phyloP scores from a whole-genome alignment of 2,888 invertebrate genomes.

The Pemphredon lugubris region DNA sequence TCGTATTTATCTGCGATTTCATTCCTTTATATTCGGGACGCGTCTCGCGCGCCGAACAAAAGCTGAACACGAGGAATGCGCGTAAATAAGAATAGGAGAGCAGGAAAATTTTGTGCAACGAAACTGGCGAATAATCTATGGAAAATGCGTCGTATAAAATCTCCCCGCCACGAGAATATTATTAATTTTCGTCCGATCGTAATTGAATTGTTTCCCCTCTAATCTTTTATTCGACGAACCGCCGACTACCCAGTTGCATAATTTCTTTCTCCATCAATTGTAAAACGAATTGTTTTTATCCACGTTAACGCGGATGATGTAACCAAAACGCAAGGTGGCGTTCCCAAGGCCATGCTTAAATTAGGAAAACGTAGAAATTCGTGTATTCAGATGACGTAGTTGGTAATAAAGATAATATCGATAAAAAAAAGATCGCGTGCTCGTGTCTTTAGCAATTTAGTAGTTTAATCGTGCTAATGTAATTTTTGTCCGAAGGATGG shows the following conservation, averaged over 20 bases:
- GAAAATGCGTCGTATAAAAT: neutral
- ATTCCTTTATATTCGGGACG: constrained; percentile 22
- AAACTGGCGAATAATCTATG: neutral
- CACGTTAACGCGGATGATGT: too few relatives aligned
- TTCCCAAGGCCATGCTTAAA: neutral
- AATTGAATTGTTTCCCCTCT: too few relatives aligned
- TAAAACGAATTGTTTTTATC: too few relatives aligned
- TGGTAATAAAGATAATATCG: constrained; percentile 11
- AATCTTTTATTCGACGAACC: neutral
- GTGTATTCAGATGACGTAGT: neutral
- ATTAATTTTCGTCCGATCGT: neutral
- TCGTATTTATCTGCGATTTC: constrained; percentile 1
- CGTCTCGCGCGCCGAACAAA: constrained; percentile 6
- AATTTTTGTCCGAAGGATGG: neutral
- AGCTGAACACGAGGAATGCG: neutral
- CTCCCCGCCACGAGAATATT: neutral
- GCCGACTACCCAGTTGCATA: neutral
- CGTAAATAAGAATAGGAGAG: neutral
- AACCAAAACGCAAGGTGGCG: neutral
- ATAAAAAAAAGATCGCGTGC: neutral
- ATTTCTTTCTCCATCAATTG: too few relatives aligned
- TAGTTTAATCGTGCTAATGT: too few relatives aligned
- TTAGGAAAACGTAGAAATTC: neutral
- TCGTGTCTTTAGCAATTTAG: neutral
- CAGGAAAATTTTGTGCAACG: neutral